phyloP scores from a whole-genome alignment of 2,113 vertebrate species.

The Mungos mungo region DNA sequence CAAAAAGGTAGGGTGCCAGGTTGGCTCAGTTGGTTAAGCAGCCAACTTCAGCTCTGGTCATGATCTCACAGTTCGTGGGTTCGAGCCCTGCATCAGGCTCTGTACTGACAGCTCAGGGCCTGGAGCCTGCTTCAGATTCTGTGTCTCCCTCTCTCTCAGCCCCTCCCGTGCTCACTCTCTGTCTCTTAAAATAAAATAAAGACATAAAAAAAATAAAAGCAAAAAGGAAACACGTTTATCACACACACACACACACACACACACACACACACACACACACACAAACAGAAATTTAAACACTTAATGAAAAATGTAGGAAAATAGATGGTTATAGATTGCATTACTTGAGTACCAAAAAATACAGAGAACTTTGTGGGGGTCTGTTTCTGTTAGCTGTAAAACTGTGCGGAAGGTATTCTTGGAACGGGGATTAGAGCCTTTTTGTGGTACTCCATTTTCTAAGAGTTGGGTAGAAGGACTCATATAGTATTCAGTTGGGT shows the following conservation, averaged over 20 bases:
- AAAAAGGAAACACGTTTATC: slow-evolving; percentile 33
- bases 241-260: slow-evolving; percentile 42
- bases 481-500: neutral
- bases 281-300: slow-evolving; percentile 8
- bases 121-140: too few relatives aligned
- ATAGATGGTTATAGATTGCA: neutral
- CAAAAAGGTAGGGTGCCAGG: neutral
- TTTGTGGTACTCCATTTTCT: neutral
- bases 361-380: neutral
- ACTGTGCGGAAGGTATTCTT: neutral
- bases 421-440: neutral
- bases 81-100: too few relatives aligned
- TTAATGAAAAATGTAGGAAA: slow-evolving; percentile 28
- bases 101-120: too few relatives aligned
- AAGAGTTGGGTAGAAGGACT: slow-evolving; percentile 11
- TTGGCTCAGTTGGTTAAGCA: too few relatives aligned
- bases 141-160: too few relatives aligned
- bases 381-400: neutral
- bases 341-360: neutral
- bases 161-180: too few relatives aligned
- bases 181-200: too few relatives aligned
- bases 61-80: too few relatives aligned
- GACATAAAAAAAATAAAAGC: neutral
- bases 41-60: too few relatives aligned
- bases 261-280: neutral